Conservation (phyloP, 2,888 invertebrate genomes). For the Tachina grossa region DNA sequence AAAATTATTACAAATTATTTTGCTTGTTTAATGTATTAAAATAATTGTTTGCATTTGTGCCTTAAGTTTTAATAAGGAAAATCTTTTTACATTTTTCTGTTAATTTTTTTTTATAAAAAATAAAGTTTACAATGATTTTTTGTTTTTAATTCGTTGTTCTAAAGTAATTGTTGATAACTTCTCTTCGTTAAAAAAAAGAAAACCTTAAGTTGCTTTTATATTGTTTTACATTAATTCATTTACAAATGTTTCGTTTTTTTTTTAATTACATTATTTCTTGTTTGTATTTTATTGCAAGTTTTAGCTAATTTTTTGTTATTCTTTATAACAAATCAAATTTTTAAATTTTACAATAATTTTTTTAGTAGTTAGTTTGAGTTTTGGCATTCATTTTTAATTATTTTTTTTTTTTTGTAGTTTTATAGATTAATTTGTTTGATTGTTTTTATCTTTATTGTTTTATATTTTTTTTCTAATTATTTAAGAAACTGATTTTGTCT, state of each 20-base stretch:
- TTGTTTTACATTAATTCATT: constrained; percentile 53
- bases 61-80: constrained; percentile 6
- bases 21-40: background rate
- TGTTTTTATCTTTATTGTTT: constrained; percentile 42
- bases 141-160: constrained; percentile 51
- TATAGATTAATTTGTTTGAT: constrained; percentile 37
- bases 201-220: constrained; percentile 60
- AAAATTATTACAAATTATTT: background rate
- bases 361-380: constrained; percentile 46
- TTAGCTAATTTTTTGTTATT: constrained; percentile 27
- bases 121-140: constrained; percentile 37
- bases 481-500: constrained; percentile 57
- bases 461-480: constrained; percentile 47
- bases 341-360: constrained; percentile 47
- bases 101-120: constrained; percentile 36
- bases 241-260: constrained; percentile 28
- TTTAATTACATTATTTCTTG: constrained; percentile 8
- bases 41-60: constrained; percentile 42
- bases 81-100: background rate
- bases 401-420: constrained; percentile 21
- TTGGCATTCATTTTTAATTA: constrained; percentile 57
- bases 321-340: constrained; percentile 43
- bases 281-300: constrained; percentile 30
- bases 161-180: constrained; percentile 37
- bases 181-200: constrained; percentile 45